phyloP scores from a whole-genome alignment of 2,113 vertebrate species.

The Mesocricetus auratus region DNA sequence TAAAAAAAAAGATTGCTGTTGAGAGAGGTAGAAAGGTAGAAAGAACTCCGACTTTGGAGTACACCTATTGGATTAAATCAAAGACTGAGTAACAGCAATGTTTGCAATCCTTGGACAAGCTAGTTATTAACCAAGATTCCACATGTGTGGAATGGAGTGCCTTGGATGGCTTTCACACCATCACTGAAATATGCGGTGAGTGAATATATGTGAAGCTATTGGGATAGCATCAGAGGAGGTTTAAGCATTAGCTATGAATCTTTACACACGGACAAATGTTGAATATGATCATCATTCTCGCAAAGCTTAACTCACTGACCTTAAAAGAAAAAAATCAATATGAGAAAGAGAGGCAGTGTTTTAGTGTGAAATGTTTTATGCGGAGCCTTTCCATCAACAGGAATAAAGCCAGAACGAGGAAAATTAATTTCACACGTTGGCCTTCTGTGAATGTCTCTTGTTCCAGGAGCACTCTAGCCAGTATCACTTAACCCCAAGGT shows the following conservation, averaged over 20 bases:
- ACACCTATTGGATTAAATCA: not conserved
- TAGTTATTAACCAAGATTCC: not conserved
- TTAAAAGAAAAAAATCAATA: not conserved
- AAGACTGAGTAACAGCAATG: not conserved
- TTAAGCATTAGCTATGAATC: not conserved
- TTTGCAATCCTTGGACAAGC: not conserved
- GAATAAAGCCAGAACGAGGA: constrained; percentile 58
- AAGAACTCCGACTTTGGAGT: not conserved
- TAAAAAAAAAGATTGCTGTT: too few relatives aligned
- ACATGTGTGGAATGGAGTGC: not conserved
- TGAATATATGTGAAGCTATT: too few relatives aligned
- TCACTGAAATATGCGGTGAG: not conserved
- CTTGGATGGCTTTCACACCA: not conserved
- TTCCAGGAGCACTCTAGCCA: constrained; percentile 44
- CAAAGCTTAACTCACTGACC: constrained; percentile 14
- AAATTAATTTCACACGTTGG: constrained; percentile 77
- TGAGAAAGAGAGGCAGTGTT: constrained; percentile 1
- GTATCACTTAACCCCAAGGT: constrained; percentile 73
- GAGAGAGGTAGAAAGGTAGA: not conserved
- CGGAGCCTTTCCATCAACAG: constrained; percentile 56
- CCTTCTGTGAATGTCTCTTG: constrained; percentile 53
- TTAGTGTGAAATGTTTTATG: constrained; percentile 51
- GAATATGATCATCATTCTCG: not conserved
- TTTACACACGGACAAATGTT: not conserved
- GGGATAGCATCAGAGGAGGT: not conserved